Evolutionary conservation across 2,888 invertebrate species (phyloP), one percentile per base, ranked within the genome.

Genomic region (Horisme vitalbata): DNA sequence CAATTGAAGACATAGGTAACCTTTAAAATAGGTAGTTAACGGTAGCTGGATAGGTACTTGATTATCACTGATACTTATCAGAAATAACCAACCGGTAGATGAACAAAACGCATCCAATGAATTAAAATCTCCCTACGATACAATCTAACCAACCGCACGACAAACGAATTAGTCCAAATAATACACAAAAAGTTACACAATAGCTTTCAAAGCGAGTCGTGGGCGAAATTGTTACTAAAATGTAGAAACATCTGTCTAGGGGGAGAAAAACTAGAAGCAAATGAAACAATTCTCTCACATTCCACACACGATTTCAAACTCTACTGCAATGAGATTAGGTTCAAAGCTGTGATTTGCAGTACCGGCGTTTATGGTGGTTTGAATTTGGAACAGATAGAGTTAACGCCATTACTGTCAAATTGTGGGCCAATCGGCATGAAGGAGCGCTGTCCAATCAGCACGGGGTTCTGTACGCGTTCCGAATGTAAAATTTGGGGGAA

Each of bases 381-480:
- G 45, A 37, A 23, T 39, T 28, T 47, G 32, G 41, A 41, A 38
- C 44, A 56, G 52, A 59, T 69, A 52, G 68, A 79, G 78, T 83
- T 87, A 87, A 89, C 89, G 87, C 88, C 88, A 89, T 89, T 87
- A 85, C 80, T 88, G 86, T 87, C 86, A 87, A 85, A 84, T 80
- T 81, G 83, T 78, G 58, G 63, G 88, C 89, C 89, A 89, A 89
- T 89, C 84, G 77, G 75, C 65, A 68, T 48, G 61, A 52, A 68
- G 71, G 60, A 68, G 65, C 66, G 60, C 71, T 71, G 65, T 77
- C 88, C 89, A 88, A 89, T 89, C 72, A 74, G 65, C 43, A 68
- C 45, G 52, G 49, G 48, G 65, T 62, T 61, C 61, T 58, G 65
- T 66, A 71, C 86, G 84, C 85, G 87, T 75, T 78, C 64, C 59